Base-by-base conservation (phyloP, 2,797 vertebrate species). In the Phalloptychus januarius region DNA sequence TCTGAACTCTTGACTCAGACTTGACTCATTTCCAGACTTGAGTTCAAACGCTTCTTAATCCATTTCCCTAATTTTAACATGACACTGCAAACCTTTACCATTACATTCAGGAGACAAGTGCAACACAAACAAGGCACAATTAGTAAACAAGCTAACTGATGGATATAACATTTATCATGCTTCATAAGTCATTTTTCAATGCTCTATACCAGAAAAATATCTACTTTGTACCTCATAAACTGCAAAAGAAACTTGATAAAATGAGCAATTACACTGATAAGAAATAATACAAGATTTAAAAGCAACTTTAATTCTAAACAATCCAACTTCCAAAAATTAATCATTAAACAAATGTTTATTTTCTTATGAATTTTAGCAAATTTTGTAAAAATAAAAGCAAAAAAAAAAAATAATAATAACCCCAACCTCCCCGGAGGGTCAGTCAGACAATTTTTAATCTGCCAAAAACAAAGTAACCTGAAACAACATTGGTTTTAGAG, bases 301-400 rank as follows among this genome's bases (percentile, higher is more conserved):
- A 69, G 20, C 61, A 65, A 67, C 63, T 67, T 67, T 40, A 69
- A 69, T 42, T 69, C 25, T 38, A 4, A 38, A 67, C 20, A 69
- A n/a, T n/a, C 65, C 5, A 25, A 23, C 12, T 67, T 69, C 52
- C 25, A 38, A 67, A 67, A 65, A 42, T 10, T 67, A 46, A 28
- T 71, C 70, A 46, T 5, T 33, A 33, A 71, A 33, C 48, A 50
- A 50, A 50, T 20, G 7, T 50, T 25, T 7, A 20, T 48, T 48
- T 48, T 20, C 18, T 20, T 48, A 8, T 8, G 36, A 67, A 40
- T 5, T 40, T 67, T 23, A 15, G 20, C 10, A 69, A 42, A 25
- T 65, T 46, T 38, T 15, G 38, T 25, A 20, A 61, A 23, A 28
- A 61, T 38, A 12, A 4, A 20, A 10, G 16, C 6, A 7, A 44